Base-by-base conservation (phyloP, 2,113 vertebrate genomes). In the Poecile atricapillus region DNA sequence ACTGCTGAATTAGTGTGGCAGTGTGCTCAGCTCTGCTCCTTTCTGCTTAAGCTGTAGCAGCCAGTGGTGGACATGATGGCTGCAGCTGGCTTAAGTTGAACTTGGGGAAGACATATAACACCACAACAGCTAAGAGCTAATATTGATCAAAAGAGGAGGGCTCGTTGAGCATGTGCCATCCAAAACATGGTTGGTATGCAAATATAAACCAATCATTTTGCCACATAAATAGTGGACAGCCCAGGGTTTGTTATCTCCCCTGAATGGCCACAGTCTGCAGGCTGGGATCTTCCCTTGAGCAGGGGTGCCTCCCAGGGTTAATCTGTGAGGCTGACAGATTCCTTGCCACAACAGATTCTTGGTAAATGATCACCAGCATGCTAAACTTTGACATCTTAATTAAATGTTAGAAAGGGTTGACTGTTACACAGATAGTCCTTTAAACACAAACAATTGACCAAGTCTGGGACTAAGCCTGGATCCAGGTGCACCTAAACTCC, bases 181-280 rank as follows among this genome's bases (percentile, higher is more conserved):
- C 23, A 30, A 50, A 71, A 50, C 24, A 64, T 15, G 19, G 7
- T 6, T 56, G 25, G 22, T 44, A 56, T 56, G 13, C 49, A 70
- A 56, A 44, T 63, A 11, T 24, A 78, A 63, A 33, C n/a, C 7
- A 25, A 25, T 39, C 13, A 30, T n/a, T 23, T 58, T 64, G n/a
- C 15, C 44, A 21, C 37, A 25, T n/a, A 37, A 63, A 20, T 17
- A 49, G 22, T 28, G 19, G 22, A 37, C 27, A 64, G 37, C 5
- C 33, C 44, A 64, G 64, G 10, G 50, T 11, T 44, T 28, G 30
- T 52, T 71, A 25, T 39, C 33, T 64, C 27, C 28, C 9, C 37
- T 50, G 50, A 8, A 50, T 0, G 3, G 33, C 19, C 24, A 15
- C 0, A 0, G 6, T 37, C 4, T 15, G 33, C 19, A 52, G 15